Base-by-base conservation (phyloP, 2,888 invertebrate species). In the Cryptus viduatorius region DNA sequence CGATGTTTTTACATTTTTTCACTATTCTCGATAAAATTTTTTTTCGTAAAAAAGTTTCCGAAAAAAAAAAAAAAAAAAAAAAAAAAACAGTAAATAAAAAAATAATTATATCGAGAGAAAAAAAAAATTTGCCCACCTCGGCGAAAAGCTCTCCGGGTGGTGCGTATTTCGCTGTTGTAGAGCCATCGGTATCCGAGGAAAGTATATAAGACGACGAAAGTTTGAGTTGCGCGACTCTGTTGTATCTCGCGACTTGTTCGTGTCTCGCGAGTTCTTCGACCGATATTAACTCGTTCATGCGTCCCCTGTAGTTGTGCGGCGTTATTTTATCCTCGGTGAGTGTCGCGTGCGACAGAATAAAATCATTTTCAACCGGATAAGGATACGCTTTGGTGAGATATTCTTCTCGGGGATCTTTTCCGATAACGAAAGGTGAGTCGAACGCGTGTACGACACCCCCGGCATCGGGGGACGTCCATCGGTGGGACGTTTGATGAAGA, bases 221-320 rank as follows among this genome's bases (percentile, higher is more conserved):
- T 79, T 95, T 95, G 67, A 97, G 92, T 82, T 95, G 94, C 0
- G 96, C 95, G 64, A 95, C 95, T 69, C 97, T 94, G 93, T 97
- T 97, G 91, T 96, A 97, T 80, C 96, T 95, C 0, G 96, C 95
- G 31, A 96, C 95, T 92, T 96, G 96, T 90, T 96, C 96, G 87
- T 95, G 95, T 87, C 97, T 95, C 3, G 97, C 97, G 93, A 97
- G 95, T 93, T 97, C 97, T 93, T 97, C 97, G 37, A 97, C 95
- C 87, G 95, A 96, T 2, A 97, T 94, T 89, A 97, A 93, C 89
- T 97, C 96, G 90, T 97, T 97, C 94, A 97, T 96, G 87, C 97
- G 95, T 7, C 95, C 95, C 53, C 96, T 94, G 91, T 97, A 97
- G 92, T 97, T 97, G 85, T 95, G 95, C 86, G 95, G 95, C 0